Evolutionary conservation across 2,797 vertebrate genomes (phyloP).

Genomic region (Bovichtus diacanthus): DNA sequence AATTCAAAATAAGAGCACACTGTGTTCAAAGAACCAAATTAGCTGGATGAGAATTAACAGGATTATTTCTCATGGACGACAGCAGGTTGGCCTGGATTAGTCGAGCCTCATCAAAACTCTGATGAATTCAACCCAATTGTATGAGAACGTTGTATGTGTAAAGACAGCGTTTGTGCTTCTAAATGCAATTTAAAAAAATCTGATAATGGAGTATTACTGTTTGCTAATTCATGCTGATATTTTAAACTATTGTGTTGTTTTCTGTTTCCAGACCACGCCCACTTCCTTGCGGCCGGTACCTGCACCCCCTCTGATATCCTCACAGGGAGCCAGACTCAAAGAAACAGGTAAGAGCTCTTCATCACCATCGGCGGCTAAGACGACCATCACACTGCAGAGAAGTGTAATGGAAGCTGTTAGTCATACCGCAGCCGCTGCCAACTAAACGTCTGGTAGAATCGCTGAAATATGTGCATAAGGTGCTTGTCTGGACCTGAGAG

Average conservation of each 20-base stretch:
- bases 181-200: background rate
- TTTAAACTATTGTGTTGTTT: background rate
- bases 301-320: slow-evolving; percentile 66
- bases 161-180: background rate
- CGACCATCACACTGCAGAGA: background rate
- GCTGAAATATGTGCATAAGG: slow-evolving; percentile 25
- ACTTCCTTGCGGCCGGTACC: slow-evolving; percentile 62
- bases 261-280: slow-evolving; percentile 60
- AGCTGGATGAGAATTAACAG: background rate
- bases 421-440: slow-evolving; percentile 33
- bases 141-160: too few species aligned
- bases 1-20: background rate
- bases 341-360: slow-evolving; percentile 57
- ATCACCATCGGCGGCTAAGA: background rate
- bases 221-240: background rate
- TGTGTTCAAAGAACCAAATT: too few species aligned
- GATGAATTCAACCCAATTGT: background rate
- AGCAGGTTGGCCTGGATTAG: background rate
- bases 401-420: slow-evolving; percentile 44
- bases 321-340: slow-evolving; percentile 26
- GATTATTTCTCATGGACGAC: too few species aligned
- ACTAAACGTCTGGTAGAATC: slow-evolving; percentile 9
- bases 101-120: too few species aligned
- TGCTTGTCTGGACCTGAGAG: slow-evolving; percentile 57
- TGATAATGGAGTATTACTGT: background rate